Percentiles rank a stretch among this genome's conserved stretches.
These are phyloP conservation scores for Eupithecia subfuscata DNA, from an alignment of 2,888 invertebrate genomes.

Conservation along the genomic window DNA sequence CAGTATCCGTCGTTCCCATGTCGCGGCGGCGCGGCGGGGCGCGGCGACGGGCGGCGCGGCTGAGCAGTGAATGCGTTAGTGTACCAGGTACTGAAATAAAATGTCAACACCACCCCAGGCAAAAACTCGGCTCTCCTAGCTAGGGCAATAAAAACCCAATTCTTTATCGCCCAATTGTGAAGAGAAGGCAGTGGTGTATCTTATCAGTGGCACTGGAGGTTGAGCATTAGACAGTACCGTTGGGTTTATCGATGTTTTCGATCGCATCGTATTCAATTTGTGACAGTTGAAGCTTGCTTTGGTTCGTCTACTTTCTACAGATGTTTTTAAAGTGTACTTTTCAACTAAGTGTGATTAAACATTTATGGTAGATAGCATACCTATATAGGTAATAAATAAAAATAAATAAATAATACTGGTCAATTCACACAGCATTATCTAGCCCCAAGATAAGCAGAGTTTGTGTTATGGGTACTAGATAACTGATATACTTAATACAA, in stretches of 20 bases:
- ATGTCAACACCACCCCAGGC: background rate
- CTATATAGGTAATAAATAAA: no score
- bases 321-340: background rate
- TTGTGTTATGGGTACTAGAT: no score
- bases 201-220: background rate
- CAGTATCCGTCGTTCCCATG: no score
- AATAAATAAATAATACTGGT: no score
- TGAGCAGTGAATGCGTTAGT: no score
- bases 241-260: conserved; percentile 11
- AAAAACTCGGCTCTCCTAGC: background rate
- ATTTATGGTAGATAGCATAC: no score
- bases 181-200: background rate
- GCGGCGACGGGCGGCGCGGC: no score
- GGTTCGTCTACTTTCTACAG: conserved; percentile 25
- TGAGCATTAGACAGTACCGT: background rate
- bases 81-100: background rate
- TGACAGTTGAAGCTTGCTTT: conserved; percentile 37
- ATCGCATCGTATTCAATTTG: background rate
- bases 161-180: background rate
- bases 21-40: no score
- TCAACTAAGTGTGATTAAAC: no score
- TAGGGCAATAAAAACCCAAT: background rate
- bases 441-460: no score
- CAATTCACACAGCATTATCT: no score
- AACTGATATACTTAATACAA: no score